Conservation (phyloP, 2,888 invertebrate species). For the Watsonalla binaria region DNA sequence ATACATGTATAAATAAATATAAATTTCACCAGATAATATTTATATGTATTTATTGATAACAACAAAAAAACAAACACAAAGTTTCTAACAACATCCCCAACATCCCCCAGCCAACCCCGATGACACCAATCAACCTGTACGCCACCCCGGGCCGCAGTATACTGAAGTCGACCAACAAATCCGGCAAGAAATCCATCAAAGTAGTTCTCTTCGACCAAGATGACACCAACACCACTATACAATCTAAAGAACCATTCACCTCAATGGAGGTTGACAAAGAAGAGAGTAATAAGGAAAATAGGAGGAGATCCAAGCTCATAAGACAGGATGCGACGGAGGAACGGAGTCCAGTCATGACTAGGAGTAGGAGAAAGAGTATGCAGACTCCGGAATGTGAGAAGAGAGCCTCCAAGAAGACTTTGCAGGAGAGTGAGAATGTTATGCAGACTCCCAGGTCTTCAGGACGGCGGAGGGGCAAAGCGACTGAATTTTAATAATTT, state of each 20-base stretch:
- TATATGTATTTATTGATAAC: too few relatives aligned
- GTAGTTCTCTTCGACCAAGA: slow-evolving; percentile 51
- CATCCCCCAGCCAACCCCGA: slow-evolving; percentile 35
- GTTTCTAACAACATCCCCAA: too few relatives aligned
- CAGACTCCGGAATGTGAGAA: slow-evolving; percentile 24
- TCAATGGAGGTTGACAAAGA: slow-evolving; percentile 30
- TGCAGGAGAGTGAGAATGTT: slow-evolving; percentile 29
- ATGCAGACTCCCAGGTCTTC: slow-evolving; percentile 24
- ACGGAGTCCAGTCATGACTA: slow-evolving; percentile 37
- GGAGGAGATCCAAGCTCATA: slow-evolving; percentile 27
- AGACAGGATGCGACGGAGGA: slow-evolving; percentile 44
- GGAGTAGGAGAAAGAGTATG: slow-evolving; percentile 45
- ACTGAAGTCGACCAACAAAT: slow-evolving; percentile 44
- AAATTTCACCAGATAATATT: too few relatives aligned
- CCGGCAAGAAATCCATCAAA: slow-evolving; percentile 52
- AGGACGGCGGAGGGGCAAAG: slow-evolving; percentile 23
- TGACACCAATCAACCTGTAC: slow-evolving; percentile 35
- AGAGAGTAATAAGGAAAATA: slow-evolving; percentile 37
- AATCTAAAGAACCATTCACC: slow-evolving; percentile 5
- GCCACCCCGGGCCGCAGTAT: slow-evolving; percentile 65
- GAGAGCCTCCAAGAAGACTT: slow-evolving; percentile 25
- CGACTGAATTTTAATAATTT: background rate
- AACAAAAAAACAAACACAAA: too few relatives aligned
- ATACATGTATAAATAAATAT: too few relatives aligned
- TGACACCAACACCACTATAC: slow-evolving; percentile 17